Conservation (phyloP, 2,888 invertebrate species). For the Hetaerina titia region DNA sequence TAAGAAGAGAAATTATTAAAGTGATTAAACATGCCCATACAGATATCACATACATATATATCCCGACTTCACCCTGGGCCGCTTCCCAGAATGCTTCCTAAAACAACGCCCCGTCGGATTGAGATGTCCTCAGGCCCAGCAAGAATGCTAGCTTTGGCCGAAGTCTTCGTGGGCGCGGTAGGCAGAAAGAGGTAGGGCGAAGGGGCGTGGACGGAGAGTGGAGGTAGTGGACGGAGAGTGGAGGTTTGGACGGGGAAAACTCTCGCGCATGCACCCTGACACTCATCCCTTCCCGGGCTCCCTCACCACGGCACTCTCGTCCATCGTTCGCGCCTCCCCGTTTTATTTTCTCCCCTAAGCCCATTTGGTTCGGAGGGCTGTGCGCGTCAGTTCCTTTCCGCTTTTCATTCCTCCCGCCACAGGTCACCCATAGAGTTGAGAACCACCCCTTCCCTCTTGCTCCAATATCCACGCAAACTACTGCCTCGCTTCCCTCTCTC, state of each 20-base stretch:
- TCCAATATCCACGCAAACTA: not conserved
- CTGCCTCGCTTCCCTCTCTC: too few species aligned
- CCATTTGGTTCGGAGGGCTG: not conserved
- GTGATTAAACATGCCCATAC: too few species aligned
- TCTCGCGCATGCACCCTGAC: not conserved
- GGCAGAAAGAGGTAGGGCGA: not conserved
- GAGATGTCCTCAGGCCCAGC: not conserved
- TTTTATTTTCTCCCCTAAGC: not conserved
- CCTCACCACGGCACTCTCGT: not conserved
- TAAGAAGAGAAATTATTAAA: too few species aligned
- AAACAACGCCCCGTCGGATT: not conserved
- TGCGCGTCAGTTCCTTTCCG: constrained; percentile 29
- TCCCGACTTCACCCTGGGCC: not conserved
- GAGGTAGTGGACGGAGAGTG: not conserved
- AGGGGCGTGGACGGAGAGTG: not conserved
- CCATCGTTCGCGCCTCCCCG: not conserved
- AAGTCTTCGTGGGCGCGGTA: not conserved
- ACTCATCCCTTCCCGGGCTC: not conserved
- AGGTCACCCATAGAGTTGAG: not conserved
- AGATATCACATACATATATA: too few species aligned
- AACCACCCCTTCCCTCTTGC: not conserved
- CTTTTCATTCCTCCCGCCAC: not conserved
- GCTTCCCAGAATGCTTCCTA: not conserved
- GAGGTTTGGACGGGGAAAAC: not conserved
- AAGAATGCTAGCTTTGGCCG: not conserved